Evolutionary conservation across 37 sponge, comb jelly and placozoan genomes (phyloP).

Genomic region (Petrosia ficiformis): DNA sequence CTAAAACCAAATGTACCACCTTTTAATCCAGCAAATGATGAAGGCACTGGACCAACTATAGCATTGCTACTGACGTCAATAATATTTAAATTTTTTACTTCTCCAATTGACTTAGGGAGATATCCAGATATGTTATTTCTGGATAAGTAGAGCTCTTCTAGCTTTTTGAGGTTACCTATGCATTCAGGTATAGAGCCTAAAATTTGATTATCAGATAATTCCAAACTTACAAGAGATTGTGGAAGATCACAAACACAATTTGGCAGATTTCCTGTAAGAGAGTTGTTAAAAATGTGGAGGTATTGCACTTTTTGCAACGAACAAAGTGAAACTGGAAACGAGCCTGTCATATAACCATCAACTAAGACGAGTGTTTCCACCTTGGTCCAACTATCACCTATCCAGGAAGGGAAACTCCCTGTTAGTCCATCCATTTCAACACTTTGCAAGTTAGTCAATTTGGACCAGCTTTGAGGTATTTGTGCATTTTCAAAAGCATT

Average conservation of each 20-base stretch:
- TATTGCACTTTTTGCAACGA: slow-evolving; percentile 19
- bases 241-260: slow-evolving; percentile 48
- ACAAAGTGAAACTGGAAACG: slow-evolving; percentile 57
- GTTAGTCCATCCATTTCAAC: slow-evolving; percentile 39
- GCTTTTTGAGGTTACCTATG: slow-evolving; percentile 17
- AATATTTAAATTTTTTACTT: slow-evolving; percentile 10
- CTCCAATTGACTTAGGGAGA: slow-evolving; percentile 16
- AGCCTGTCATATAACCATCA: slow-evolving; percentile 55
- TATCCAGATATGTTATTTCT: slow-evolving; percentile 22
- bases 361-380: slow-evolving; percentile 36
- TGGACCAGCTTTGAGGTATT: slow-evolving; percentile 47
- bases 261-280: slow-evolving; percentile 50
- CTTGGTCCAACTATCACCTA: slow-evolving; percentile 56
- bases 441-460: slow-evolving; percentile 23
- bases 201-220: slow-evolving; percentile 31
- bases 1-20: background rate
- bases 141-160: slow-evolving; percentile 20
- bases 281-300: slow-evolving; percentile 64
- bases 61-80: slow-evolving; percentile 28
- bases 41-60: slow-evolving; percentile 31
- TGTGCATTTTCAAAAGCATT: slow-evolving; percentile 37
- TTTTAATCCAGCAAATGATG: slow-evolving; percentile 10
- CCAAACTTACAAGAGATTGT: slow-evolving; percentile 4
- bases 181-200: slow-evolving; percentile 36
- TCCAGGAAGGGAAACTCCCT: slow-evolving; percentile 49